phyloP scores from a whole-genome alignment of 2,797 vertebrate species.

The Crotalus adamanteus region DNA sequence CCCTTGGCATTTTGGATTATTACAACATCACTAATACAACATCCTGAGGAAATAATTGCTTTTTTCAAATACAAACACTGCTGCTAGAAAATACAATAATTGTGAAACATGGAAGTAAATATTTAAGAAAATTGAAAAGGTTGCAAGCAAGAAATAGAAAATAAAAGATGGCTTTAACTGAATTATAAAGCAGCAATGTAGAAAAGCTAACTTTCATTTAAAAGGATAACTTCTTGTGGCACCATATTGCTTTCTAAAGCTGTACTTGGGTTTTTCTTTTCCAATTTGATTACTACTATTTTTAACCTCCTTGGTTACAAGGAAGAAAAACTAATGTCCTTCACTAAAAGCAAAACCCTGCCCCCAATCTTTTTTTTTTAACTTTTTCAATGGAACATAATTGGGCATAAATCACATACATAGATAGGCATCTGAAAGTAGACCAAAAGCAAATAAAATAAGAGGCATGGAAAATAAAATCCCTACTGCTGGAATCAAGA shows the following conservation, averaged over 20 bases:
- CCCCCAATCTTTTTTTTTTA: not conserved
- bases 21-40: not conserved
- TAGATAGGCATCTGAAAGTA: not conserved
- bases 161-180: not conserved
- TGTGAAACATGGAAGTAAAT: not conserved
- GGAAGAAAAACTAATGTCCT: not conserved
- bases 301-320: not conserved
- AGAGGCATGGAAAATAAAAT: not conserved
- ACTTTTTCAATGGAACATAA: not conserved
- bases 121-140: not conserved
- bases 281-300: not conserved
- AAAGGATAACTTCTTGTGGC: not conserved
- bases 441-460: not conserved
- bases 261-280: not conserved
- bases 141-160: not conserved
- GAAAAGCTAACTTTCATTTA: not conserved
- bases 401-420: not conserved
- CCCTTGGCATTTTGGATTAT: accelerated
- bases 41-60: not conserved
- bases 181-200: not conserved
- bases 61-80: not conserved
- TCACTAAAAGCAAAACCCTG: not conserved
- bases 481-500: not conserved
- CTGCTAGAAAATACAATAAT: not conserved
- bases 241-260: not conserved